phyloP scores from a whole-genome alignment of 2,113 vertebrate genomes.

The Jaculus jaculus region DNA sequence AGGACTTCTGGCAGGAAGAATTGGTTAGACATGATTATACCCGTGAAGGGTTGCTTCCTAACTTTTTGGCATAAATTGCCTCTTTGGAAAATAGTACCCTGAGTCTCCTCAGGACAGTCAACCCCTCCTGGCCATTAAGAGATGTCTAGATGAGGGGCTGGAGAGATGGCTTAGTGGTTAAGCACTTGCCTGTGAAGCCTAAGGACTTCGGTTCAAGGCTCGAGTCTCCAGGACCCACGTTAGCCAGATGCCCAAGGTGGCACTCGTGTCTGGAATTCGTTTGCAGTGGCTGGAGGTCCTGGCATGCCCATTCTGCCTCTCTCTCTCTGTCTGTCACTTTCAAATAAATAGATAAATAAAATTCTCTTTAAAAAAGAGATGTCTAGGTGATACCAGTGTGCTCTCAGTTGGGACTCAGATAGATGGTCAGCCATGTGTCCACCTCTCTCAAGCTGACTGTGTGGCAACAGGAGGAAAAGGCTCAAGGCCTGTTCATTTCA shows the following conservation, averaged over 20 bases:
- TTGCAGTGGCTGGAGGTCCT: too few relatives aligned
- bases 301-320: too few relatives aligned
- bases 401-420: rapidly evolving
- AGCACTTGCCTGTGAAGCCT: too few relatives aligned
- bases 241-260: too few relatives aligned
- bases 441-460: neutral
- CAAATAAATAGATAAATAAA: too few relatives aligned
- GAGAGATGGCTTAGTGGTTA: too few relatives aligned
- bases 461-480: rapidly evolving
- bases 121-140: rapidly evolving
- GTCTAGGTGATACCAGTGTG: too few relatives aligned
- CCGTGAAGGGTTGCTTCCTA: rapidly evolving
- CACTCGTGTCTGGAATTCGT: too few relatives aligned
- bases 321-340: too few relatives aligned
- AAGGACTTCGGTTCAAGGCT: too few relatives aligned
- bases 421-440: rapidly evolving
- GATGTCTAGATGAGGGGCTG: neutral
- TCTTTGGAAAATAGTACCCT: neutral
- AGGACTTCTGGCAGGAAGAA: neutral
- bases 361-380: too few relatives aligned
- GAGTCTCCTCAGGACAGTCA: neutral
- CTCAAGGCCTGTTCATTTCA: rapidly evolving
- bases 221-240: too few relatives aligned
- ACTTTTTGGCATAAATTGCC: rapidly evolving
- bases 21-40: neutral